phyloP scores from a whole-genome alignment of 2,113 vertebrate genomes.

The Petaurus breviceps region DNA sequence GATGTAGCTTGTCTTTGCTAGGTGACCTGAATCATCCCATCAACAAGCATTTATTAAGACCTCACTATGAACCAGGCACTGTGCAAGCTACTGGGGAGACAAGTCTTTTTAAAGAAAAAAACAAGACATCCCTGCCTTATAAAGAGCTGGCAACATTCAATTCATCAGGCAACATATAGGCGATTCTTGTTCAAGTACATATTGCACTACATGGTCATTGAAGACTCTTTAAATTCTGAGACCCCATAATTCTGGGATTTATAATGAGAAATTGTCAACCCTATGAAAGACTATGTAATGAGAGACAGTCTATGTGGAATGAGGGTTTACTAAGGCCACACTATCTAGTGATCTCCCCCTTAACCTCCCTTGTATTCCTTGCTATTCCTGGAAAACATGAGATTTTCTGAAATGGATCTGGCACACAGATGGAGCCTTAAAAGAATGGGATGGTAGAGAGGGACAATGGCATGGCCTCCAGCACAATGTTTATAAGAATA shows the following conservation, averaged over 20 bases:
- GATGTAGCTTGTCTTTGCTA: not conserved
- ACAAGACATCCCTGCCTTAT: not conserved
- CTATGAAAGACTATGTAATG: not conserved
- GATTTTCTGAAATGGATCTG: not conserved
- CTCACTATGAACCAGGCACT: not conserved
- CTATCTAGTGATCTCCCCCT: not conserved
- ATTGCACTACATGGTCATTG: not conserved
- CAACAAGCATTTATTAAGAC: not conserved
- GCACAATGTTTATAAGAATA: not conserved
- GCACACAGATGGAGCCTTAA: not conserved
- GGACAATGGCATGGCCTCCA: accelerated
- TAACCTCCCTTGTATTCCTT: not conserved
- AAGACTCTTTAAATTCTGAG: not conserved
- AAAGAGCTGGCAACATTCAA: not conserved
- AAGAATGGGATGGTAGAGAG: not conserved
- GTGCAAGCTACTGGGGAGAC: not conserved
- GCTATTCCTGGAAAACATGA: not conserved
- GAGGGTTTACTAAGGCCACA: not conserved
- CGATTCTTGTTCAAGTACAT: not conserved
- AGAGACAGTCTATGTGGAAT: not conserved
- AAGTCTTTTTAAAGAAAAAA: not conserved
- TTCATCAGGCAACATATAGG: not conserved
- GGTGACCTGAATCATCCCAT: not conserved
- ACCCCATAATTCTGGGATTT: not conserved
- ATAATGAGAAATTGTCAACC: not conserved